Base-by-base conservation (phyloP, 2,797 vertebrate genomes). In the Crenichthys baileyi region DNA sequence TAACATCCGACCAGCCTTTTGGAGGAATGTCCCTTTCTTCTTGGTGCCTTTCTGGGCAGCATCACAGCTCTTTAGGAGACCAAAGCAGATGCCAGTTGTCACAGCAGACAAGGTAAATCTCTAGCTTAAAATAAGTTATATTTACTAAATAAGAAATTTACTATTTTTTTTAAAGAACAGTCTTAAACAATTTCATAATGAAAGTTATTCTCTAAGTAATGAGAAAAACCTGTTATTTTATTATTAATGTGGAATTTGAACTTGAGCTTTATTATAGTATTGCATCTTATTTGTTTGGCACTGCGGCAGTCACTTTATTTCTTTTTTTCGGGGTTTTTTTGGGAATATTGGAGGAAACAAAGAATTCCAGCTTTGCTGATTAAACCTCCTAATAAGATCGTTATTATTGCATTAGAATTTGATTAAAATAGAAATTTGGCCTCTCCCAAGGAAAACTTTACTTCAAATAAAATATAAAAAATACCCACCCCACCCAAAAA, bases 1-100 rank as follows among this genome's bases (percentile, higher is more conserved):
- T 0, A 96, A 96, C 88, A 93, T 98, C 74, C 94, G 89, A 18
- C 96, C 96, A 0, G 82, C 95, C 72, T 96, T 97, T 89, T 95
- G 97, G 89, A 95, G 96, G 80, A 96, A 97, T 70, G 11, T 95
- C 36, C 96, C 95, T 0, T 97, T 95, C 81, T 7, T 98, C 78
- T 39, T 97, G 81, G 75, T 94, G 55, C 95, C 95, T 15, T 79
- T 95, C 83, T 98, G 97, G 97, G 96, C 93, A 1, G 96, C 96
- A 0, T 24, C 31, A 0, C 83, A 89, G 75, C 92, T 99, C 78
- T 96, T 97, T 68, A 91, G 72, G 41, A 94, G 95, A 89, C 93
- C 95, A 2, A 94, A 41, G 79, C 82, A 77, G 0, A 90, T 91
- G 87, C 87, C 93, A 0, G 29, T 91, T 85, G 77, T 92, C 67